Conservation (phyloP, 2,797 vertebrate genomes). For the Arctocebus calabarensis region DNA sequence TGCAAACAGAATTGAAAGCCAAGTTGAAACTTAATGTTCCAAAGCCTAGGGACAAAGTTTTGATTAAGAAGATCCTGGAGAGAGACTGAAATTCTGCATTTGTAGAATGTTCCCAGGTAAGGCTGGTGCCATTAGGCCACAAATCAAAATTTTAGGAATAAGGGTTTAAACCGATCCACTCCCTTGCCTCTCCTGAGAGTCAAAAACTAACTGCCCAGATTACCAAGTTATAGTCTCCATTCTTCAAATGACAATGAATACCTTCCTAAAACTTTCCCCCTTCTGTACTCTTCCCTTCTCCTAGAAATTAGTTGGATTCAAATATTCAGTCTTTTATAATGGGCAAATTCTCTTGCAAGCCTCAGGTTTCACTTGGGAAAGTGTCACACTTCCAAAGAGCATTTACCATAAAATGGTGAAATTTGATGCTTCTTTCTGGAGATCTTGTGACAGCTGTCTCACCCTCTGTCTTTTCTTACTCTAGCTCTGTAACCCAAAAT, state of each 20-base stretch:
- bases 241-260: neutral
- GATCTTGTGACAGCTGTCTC: constrained; percentile 43
- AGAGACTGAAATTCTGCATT: neutral
- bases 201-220: neutral
- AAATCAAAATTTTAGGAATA: neutral
- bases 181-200: neutral
- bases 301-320: constrained; percentile 14
- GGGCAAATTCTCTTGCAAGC: neutral
- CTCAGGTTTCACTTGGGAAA: neutral
- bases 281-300: neutral
- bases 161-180: neutral
- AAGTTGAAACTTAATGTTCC: neutral
- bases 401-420: constrained; percentile 2
- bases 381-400: neutral
- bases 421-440: neutral
- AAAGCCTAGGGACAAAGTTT: neutral
- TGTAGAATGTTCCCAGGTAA: neutral
- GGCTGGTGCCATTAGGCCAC: neutral
- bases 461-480: neutral
- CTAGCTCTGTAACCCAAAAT: constrained; percentile 9
- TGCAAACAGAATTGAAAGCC: neutral
- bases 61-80: neutral
- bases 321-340: neutral
- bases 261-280: neutral
- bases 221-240: neutral